Percentiles rank a stretch among this genome's conserved stretches.
Conservation (phyloP, 2,797 vertebrate genomes). For the Sebastes hubbsi region DNA sequence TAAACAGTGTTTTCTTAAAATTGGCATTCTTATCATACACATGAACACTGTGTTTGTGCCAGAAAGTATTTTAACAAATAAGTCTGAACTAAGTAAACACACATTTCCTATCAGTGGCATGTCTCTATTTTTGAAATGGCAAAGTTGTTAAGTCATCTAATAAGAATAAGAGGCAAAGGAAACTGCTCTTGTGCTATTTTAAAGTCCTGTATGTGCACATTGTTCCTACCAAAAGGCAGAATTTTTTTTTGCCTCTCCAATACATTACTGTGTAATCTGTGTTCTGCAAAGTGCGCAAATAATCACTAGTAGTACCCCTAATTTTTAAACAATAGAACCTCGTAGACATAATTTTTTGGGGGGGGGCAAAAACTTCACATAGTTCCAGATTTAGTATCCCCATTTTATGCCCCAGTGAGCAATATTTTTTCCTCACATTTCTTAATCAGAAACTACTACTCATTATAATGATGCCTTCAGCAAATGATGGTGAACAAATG, state of each 20-base stretch:
- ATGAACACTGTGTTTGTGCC: neutral
- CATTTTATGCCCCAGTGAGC: constrained; percentile 18
- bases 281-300: neutral
- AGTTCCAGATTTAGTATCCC: neutral
- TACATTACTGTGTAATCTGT: neutral
- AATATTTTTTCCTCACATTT: constrained; percentile 39
- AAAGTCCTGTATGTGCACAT: neutral
- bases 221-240: neutral
- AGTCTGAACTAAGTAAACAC: neutral
- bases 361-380: neutral
- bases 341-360: neutral
- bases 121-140: constrained; percentile 1
- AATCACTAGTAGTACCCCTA: too few species aligned
- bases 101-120: neutral
- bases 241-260: neutral
- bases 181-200: neutral
- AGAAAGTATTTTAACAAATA: neutral
- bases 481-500: constrained; percentile 1
- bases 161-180: neutral
- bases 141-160: neutral
- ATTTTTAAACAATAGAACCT: neutral
- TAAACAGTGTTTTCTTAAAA: constrained; percentile 28
- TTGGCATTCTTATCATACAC: constrained; percentile 1
- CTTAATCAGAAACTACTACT: constrained; percentile 51
- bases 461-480: constrained; percentile 36